Base-by-base conservation (phyloP, 2,113 vertebrate genomes). In the Dicaeum eximium region DNA sequence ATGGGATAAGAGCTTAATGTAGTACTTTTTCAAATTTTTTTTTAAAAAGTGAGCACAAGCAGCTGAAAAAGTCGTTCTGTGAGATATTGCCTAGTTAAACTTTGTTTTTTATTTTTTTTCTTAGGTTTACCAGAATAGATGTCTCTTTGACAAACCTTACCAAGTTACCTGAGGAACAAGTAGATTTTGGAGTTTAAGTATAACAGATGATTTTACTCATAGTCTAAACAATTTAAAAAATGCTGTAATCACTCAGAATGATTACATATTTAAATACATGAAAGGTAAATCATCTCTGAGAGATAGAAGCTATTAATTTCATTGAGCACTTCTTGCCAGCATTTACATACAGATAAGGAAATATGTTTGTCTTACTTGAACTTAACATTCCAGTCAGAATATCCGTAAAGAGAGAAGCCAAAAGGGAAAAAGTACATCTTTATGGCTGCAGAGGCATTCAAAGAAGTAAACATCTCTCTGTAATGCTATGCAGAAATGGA, bases 321-420 rank as follows among this genome's bases (percentile, higher is more conserved):
- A 54, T 48, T 56, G 61, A 91, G 38, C n/a, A 53, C 12, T 79
- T 48, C 24, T 67, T 86, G 44, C 28, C 88, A 88, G 90, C 51
- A 33, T 64, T 62, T 53, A 87, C 88, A 92, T 64, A 42, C 47
- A 82, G 57, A 81, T 16, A 48, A 88, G 28, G 51, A 95, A 90
- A 80, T 77, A 54, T 57, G 24, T 95, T 84, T 88, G 51, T 91
- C 77, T 90, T 81, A 22, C 13, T 67, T 51, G 35, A 90, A 75
- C 48, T 90, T 86, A 83, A 84, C 38, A 38, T 88, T 95, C 61
- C 87, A 93, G 62, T 90, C 78, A 93, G 62, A 86, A 92, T 88
- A 27, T 64, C 58, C 35, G 14, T 96, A 84, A 94, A 74, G 65
- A 80, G 37, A 44, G 8, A 77, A 48, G 47, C 37, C 16, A 71